Evolutionary conservation across 1,140 invertebrate species (phyloP).

Genomic region (Pararge aegeria): DNA sequence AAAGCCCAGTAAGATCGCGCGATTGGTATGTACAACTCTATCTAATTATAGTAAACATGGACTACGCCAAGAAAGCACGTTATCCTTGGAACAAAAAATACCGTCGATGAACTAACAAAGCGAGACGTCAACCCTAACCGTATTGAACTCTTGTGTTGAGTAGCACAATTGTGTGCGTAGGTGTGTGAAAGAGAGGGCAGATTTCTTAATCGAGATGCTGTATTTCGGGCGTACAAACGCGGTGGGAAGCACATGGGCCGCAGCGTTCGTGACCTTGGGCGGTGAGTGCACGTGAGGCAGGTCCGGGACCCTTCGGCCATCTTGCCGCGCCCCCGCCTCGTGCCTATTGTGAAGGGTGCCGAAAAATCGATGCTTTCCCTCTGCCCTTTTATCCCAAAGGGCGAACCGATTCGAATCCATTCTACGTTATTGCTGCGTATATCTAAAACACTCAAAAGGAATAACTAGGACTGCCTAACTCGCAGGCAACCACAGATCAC

Average conservation of each 20-base stretch:
- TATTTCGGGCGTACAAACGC: constrained; percentile 60
- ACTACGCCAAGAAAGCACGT: too few relatives aligned
- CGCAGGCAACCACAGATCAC: too few relatives aligned
- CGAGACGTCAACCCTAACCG: constrained; percentile 54
- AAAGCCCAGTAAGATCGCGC: too few relatives aligned
- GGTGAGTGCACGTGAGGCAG: constrained; percentile 66
- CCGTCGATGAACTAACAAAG: too few relatives aligned
- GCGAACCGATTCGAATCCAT: constrained; percentile 46
- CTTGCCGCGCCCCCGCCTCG: constrained; percentile 56
- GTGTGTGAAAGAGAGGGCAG: constrained; percentile 35
- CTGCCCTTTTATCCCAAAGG: constrained; percentile 57
- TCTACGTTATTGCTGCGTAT: constrained; percentile 19
- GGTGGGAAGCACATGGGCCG: constrained; percentile 49
- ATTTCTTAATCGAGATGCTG: constrained; percentile 56
- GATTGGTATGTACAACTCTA: too few relatives aligned
- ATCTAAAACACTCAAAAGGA: background rate
- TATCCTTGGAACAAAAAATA: too few relatives aligned
- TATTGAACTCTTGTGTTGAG: constrained; percentile 56
- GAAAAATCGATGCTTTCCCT: constrained; percentile 74
- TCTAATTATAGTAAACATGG: too few relatives aligned
- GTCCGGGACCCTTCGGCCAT: constrained; percentile 64
- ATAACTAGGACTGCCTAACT: background rate
- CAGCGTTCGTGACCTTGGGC: constrained; percentile 63
- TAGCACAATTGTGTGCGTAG: constrained; percentile 37
- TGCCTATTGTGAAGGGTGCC: constrained; percentile 55